Conservation (phyloP, 1,140 invertebrate species). For the Varroa destructor region DNA sequence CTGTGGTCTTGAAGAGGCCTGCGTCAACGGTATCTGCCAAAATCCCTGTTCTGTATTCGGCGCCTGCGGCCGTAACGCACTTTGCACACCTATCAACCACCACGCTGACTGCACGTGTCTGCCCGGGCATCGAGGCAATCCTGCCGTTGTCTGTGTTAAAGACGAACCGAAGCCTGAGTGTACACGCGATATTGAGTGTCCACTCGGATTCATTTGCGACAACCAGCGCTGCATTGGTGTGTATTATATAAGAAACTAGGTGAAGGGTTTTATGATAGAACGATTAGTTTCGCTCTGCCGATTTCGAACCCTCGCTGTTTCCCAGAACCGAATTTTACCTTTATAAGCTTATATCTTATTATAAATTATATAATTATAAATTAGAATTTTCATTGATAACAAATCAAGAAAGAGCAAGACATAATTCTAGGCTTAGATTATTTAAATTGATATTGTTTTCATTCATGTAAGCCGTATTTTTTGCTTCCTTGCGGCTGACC, state of each 20-base stretch:
- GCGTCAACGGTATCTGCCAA: constrained; percentile 36
- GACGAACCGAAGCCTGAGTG: constrained; percentile 44
- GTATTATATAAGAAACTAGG: constrained; percentile 37
- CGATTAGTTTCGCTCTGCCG: too few relatives aligned
- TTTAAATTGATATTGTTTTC: too few relatives aligned
- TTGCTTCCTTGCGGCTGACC: too few relatives aligned
- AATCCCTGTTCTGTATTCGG: constrained; percentile 37
- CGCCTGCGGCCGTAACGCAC: constrained; percentile 38
- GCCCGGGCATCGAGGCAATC: constrained; percentile 39
- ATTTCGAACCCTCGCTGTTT: too few relatives aligned
- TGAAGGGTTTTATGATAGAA: too few relatives aligned
- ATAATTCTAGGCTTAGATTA: too few relatives aligned
- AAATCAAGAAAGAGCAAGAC: too few relatives aligned
- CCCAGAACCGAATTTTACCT: too few relatives aligned
- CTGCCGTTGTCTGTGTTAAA: constrained; percentile 56
- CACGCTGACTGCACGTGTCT: constrained; percentile 64
- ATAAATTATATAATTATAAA: too few relatives aligned
- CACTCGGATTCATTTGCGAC: constrained; percentile 76
- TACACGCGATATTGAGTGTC: constrained; percentile 62
- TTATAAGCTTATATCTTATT: too few relatives aligned
- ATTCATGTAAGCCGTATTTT: too few relatives aligned
- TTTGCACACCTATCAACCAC: constrained; percentile 54
- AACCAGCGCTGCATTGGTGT: constrained; percentile 61
- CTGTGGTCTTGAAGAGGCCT: constrained; percentile 34
- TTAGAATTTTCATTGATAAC: too few relatives aligned